These are phyloP conservation scores for Siphamia tubifer DNA, from an alignment of 2,113 vertebrate species.

Conservation along the genomic window DNA sequence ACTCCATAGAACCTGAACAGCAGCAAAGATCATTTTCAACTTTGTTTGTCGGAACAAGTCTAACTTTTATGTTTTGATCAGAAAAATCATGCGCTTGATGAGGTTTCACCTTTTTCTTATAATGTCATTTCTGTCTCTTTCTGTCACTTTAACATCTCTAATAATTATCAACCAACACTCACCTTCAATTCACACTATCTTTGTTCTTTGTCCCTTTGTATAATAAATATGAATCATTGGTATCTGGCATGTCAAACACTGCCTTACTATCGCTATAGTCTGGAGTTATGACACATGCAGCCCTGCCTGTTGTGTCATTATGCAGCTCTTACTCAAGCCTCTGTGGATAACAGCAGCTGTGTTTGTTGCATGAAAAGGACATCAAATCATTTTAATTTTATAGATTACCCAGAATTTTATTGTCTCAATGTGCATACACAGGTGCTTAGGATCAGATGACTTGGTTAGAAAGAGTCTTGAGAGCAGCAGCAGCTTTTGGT, in stretches of 20 bases:
- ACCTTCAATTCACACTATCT: neutral
- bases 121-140: neutral
- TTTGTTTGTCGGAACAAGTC: no score
- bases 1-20: neutral
- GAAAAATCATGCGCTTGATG: neutral
- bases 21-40: neutral
- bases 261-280: neutral
- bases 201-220: neutral
- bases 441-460: constrained; percentile 51
- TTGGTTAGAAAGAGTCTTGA: constrained; percentile 40
- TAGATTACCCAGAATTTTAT: constrained; percentile 12
- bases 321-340: constrained; percentile 5
- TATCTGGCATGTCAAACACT: no score
- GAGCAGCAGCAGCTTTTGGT: constrained; percentile 45
- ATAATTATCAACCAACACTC: neutral
- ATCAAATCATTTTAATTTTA: constrained; percentile 12
- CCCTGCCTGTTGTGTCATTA: neutral
- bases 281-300: neutral
- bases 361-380: constrained; percentile 21
- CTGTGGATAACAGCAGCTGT: neutral
- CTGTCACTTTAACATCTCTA: neutral
- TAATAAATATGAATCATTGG: neutral
- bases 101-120: constrained; percentile 1
- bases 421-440: neutral
- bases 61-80: neutral